Conservation (phyloP, 1,140 invertebrate species). For the Tetragonula clypearis region DNA sequence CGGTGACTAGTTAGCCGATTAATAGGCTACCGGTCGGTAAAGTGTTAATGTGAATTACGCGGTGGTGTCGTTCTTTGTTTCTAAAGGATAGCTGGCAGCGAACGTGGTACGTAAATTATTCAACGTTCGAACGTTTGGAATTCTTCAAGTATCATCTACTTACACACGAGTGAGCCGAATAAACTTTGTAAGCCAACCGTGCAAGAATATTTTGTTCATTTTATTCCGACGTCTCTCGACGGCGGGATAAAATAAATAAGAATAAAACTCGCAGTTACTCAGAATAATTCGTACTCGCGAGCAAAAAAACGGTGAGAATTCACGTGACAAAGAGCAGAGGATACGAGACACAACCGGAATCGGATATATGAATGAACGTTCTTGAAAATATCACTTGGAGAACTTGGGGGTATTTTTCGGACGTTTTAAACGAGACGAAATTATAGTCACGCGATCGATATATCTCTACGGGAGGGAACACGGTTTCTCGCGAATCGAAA, state of each 20-base stretch:
- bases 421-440: not conserved
- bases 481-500: not conserved
- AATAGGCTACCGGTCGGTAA: no score
- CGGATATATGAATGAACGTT: not conserved
- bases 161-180: no score
- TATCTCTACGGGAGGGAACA: not conserved
- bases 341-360: not conserved
- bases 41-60: not conserved
- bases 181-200: not conserved
- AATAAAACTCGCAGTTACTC: not conserved
- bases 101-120: not conserved
- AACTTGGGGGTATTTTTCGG: not conserved
- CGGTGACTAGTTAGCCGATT: no score
- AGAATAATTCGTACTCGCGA: not conserved
- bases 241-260: not conserved
- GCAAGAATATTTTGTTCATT: not conserved
- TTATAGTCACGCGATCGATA: not conserved
- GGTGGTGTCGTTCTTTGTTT: not conserved
- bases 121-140: no score
- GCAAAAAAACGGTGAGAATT: not conserved
- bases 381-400: not conserved
- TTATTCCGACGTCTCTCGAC: not conserved
- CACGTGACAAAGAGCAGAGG: not conserved
- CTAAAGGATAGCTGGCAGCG: not conserved
- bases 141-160: no score